A percentile compares a stretch with the other conserved stretches of the same genome.
These are phyloP conservation scores for Microctenopoma steveboyesi DNA, from an alignment of 2,797 vertebrate genomes.

Conservation along the genomic window DNA sequence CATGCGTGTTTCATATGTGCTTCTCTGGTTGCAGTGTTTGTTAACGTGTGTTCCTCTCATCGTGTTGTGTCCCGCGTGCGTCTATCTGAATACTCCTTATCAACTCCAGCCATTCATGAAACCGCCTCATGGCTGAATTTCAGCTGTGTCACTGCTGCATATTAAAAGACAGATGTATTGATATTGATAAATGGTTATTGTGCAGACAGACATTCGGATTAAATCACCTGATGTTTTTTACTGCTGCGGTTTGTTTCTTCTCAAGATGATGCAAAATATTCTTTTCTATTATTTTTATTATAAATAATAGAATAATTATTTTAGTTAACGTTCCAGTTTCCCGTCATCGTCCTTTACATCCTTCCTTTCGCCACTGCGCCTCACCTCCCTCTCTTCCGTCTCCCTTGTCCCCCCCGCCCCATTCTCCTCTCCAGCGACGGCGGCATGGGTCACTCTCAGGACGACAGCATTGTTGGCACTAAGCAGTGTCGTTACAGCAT, in stretches of 20 bases:
- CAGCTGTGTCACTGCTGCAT: constrained; percentile 39
- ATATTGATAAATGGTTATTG: constrained; percentile 28
- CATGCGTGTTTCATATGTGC: constrained; percentile 13
- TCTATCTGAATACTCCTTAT: constrained; percentile 43
- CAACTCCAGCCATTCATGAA: constrained; percentile 43
- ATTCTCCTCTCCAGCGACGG: constrained; percentile 84
- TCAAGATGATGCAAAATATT: background rate
- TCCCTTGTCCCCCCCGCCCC: background rate
- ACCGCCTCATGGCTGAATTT: constrained; percentile 34
- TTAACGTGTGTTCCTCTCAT: constrained; percentile 16
- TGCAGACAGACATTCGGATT: constrained; percentile 54
- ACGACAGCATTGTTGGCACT: constrained; percentile 97
- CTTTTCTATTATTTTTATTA: constrained; percentile 13
- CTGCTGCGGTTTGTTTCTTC: constrained; percentile 5
- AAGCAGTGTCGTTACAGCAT: constrained; percentile 95
- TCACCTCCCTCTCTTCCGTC: too few relatives aligned
- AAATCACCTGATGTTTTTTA: constrained; percentile 24
- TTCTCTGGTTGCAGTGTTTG: constrained; percentile 21
- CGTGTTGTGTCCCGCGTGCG: constrained; percentile 31
- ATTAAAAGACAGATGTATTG: constrained; percentile 33
- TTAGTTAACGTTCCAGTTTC: background rate
- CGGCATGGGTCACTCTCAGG: constrained; percentile 93
- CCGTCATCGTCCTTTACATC: background rate
- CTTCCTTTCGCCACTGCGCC: background rate
- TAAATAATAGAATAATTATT: background rate